A percentile compares a stretch with the other conserved stretches of the same genome.
Conservation (phyloP, 2,797 vertebrate species). For the Aplochiton taeniatus region DNA sequence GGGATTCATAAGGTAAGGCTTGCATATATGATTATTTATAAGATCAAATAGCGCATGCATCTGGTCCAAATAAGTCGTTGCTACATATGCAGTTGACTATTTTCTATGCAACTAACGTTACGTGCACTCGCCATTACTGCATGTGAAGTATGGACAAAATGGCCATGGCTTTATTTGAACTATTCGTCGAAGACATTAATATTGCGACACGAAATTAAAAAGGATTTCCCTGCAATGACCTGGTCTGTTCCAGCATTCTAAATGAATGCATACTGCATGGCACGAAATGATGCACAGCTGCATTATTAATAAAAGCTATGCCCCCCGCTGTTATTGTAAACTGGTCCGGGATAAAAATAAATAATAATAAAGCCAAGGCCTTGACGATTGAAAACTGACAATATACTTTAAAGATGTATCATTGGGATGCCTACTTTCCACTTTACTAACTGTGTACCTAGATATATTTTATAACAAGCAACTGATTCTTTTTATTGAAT, state of each 20-base stretch:
- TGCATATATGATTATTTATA: not conserved
- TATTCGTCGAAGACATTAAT: slow-evolving; percentile 34
- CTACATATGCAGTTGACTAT: slow-evolving; percentile 2
- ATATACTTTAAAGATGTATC: no score
- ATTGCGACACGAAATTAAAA: slow-evolving; percentile 32
- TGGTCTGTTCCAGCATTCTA: not conserved
- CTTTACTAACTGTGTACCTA: not conserved
- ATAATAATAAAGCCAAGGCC: no score
- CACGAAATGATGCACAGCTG: no score
- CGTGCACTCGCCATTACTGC: slow-evolving; percentile 81
- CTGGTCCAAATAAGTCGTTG: not conserved
- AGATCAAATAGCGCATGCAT: slow-evolving; percentile 7
- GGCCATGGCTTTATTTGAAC: slow-evolving; percentile 75
- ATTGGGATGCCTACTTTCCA: not conserved
- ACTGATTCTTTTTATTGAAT: not conserved
- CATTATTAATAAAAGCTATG: no score
- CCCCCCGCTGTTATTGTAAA: no score
- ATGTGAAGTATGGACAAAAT: slow-evolving; percentile 79
- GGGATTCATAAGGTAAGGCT: slow-evolving; percentile 64
- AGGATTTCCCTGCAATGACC: slow-evolving; percentile 7
- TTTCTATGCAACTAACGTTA: slow-evolving; percentile 55
- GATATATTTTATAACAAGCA: not conserved
- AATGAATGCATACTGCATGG: no score
- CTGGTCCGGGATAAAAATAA: no score
- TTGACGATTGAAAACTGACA: no score